Conservation (phyloP, 2,888 invertebrate genomes). For the Lasioglossum morio region DNA sequence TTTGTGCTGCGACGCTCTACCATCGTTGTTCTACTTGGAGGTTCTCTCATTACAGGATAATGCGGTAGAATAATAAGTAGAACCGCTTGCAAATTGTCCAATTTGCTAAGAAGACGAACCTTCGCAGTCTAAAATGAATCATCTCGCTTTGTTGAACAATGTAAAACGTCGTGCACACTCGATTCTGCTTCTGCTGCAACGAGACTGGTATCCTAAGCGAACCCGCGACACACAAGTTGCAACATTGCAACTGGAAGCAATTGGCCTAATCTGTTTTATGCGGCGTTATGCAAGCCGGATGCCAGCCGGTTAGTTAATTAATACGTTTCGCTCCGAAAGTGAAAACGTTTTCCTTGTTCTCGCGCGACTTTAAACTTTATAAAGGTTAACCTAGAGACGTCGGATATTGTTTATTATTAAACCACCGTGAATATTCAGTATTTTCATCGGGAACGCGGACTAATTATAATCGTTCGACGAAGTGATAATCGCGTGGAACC, state of each 20-base stretch:
- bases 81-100: not conserved
- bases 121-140: not conserved
- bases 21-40: not conserved
- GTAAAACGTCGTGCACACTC: no score
- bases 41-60: not conserved
- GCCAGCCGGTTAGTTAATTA: constrained; percentile 50
- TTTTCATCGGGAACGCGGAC: no score
- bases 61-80: not conserved
- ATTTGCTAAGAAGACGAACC: not conserved
- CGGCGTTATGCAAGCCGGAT: constrained; percentile 48
- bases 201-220: not conserved
- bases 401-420: not conserved
- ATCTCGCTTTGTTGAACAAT: not conserved
- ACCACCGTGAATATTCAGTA: not conserved
- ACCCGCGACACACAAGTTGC: constrained; percentile 32
- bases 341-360: constrained; percentile 19
- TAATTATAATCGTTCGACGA: not conserved
- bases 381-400: not conserved
- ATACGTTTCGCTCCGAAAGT: constrained; percentile 39
- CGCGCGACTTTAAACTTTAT: not conserved
- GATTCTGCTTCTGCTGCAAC: not conserved
- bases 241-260: constrained; percentile 58
- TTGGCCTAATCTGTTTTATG: constrained; percentile 40
- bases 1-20: not conserved
- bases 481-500: not conserved